Base-by-base conservation (phyloP, 2,113 vertebrate genomes). In the Pao palembangensis region DNA sequence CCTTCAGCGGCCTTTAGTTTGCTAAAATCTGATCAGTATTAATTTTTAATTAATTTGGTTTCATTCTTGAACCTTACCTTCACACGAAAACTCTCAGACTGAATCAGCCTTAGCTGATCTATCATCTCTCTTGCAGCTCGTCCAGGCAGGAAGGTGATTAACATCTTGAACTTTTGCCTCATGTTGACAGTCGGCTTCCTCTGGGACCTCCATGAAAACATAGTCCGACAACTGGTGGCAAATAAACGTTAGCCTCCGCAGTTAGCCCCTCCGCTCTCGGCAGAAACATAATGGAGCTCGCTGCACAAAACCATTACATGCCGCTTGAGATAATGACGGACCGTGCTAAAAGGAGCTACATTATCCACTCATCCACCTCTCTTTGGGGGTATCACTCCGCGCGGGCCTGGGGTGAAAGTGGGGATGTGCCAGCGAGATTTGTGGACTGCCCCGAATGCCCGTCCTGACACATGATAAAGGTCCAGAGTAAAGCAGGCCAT, bases 311-410 rank as follows among this genome's bases (percentile, higher is more conserved):
- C 51, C 20, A 81, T 78, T 75, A 64, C 14, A 43, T 42, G 68
- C 80, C 66, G 75, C 71, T 79, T 53, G 69, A 79, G 71, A 75
- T 75, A 54, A 74, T 69, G 82, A 89, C 72, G 83, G 81, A 80
- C 52, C 57, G 75, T 34, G 60, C 83, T 87, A 86, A 88, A 89
- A 89, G 67, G 51, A 74, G 85, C 57, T 61, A 38, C 82, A 77
- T 75, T 48, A 57, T 59, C 69, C 72, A 57, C 73, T 71, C 48
- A 66, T 52, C 43, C 59, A 43, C 20, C 78, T 79, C 81, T 80
- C 83, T 79, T 69, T 76, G 86, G 83, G 84, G 73, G 67, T 81
- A 79, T 82, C 81, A 38, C 18, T 2, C 28, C 18, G 18, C 64
- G 34, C 67, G 43, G 51, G 55, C 67, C 55, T 55, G 43, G 18